Evolutionary conservation across 2,888 invertebrate genomes (phyloP).

Genomic region (Aplocera efformata): DNA sequence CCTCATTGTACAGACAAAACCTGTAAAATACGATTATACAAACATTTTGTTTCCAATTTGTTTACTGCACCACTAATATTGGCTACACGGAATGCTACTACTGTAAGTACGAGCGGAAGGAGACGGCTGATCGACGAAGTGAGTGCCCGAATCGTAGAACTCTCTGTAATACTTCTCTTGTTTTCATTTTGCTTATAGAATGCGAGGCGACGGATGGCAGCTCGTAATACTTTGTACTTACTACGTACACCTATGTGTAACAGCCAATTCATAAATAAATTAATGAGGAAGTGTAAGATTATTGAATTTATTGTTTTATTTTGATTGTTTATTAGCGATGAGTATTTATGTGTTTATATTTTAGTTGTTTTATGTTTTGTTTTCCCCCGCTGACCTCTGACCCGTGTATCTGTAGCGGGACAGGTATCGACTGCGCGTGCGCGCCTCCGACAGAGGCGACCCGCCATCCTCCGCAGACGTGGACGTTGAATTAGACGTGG

Average conservation of each 20-base stretch:
- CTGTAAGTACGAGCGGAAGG: constrained; percentile 69
- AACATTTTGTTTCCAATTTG: constrained; percentile 84
- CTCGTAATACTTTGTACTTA: constrained; percentile 38
- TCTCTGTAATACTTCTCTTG: constrained; percentile 55
- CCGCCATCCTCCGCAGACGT: constrained; percentile 96
- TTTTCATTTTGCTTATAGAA: constrained; percentile 73
- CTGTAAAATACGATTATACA: constrained; percentile 76
- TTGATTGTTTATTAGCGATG: constrained; percentile 73
- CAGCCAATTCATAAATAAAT: constrained; percentile 42
- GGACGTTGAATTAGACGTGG: constrained; percentile 98
- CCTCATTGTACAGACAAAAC: constrained; percentile 75
- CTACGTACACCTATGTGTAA: constrained; percentile 37
- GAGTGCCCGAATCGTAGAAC: constrained; percentile 48
- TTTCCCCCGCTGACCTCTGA: constrained; percentile 85
- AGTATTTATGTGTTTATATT: constrained; percentile 77
- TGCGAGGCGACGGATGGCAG: constrained; percentile 63
- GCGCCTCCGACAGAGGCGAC: constrained; percentile 96
- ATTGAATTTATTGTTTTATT: constrained; percentile 59
- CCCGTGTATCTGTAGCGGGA: constrained; percentile 93
- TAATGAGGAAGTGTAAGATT: constrained; percentile 54
- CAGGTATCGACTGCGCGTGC: constrained; percentile 97
- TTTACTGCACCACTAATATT: constrained; percentile 85
- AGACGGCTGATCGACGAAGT: constrained; percentile 45
- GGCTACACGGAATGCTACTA: constrained; percentile 85
- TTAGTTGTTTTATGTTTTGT: constrained; percentile 81